Conservation (phyloP, 2,113 vertebrate genomes). For the Corythaeola cristata region DNA sequence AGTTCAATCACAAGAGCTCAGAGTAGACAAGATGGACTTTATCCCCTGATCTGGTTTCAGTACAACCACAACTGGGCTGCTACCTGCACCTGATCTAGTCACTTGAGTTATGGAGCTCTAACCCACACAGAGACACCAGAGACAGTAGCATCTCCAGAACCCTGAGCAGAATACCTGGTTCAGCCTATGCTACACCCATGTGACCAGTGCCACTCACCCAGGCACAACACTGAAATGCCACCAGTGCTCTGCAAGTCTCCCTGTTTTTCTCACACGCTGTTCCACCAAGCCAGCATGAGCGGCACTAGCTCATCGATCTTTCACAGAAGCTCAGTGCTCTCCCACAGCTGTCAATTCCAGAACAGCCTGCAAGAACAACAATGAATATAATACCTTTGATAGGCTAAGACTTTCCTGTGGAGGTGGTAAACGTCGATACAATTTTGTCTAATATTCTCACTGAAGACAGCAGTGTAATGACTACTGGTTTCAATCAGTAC, state of each 20-base stretch:
- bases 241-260: not conserved
- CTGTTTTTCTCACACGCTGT: not conserved
- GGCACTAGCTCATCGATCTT: not conserved
- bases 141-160: not conserved
- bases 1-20: not conserved
- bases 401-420: not conserved
- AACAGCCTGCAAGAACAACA: not conserved
- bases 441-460: not conserved
- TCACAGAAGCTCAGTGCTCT: not conserved
- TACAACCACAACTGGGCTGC: not conserved
- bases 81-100: not conserved
- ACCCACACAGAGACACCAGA: rapidly evolving
- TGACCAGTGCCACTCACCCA: not conserved
- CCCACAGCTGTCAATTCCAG: not conserved
- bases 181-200: not conserved
- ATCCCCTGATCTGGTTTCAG: not conserved
- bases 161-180: not conserved
- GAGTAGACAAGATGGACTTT: not conserved
- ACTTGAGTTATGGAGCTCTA: not conserved
- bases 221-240: rapidly evolving
- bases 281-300: not conserved
- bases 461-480: not conserved
- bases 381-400: not conserved
- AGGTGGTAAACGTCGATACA: not conserved
- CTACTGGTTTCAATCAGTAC: not conserved